These are phyloP conservation scores for Polyommatus iphigenia DNA, from an alignment of 2,888 invertebrate genomes.

Conservation along the genomic window DNA sequence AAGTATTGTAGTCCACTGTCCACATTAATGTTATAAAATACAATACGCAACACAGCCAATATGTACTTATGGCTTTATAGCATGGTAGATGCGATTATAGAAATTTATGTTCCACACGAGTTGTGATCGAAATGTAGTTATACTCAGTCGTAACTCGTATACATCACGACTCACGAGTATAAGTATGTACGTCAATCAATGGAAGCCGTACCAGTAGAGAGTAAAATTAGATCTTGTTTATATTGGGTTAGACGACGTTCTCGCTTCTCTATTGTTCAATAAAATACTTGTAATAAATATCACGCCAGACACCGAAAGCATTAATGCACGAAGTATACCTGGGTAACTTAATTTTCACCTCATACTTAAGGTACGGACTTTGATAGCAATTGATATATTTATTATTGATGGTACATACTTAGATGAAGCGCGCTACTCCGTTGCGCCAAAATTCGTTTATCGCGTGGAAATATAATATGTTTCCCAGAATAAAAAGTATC, in stretches of 20 bases:
- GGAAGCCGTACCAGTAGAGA: constrained; percentile 37
- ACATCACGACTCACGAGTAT: neutral
- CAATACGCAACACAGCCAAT: neutral
- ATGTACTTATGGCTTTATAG: neutral
- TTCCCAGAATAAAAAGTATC: no score
- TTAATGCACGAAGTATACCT: neutral
- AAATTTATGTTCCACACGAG: constrained; percentile 19
- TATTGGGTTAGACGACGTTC: constrained; percentile 57
- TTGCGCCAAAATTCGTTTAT: no score
- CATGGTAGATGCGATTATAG: neutral
- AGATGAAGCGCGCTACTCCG: no score
- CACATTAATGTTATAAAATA: neutral
- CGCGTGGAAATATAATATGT: no score
- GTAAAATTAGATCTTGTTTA: constrained; percentile 61
- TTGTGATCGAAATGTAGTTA: neutral
- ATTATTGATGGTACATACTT: no score
- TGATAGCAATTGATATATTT: no score
- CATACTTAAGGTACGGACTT: no score
- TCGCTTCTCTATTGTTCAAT: neutral
- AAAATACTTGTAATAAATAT: neutral
- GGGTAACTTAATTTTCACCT: no score
- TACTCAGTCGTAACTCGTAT: constrained; percentile 3
- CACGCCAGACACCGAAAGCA: neutral
- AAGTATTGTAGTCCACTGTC: neutral
- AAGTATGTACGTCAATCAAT: constrained; percentile 38